Evolutionary conservation across 2,888 invertebrate species (phyloP).

Genomic region (Yponomeuta evonymella): DNA sequence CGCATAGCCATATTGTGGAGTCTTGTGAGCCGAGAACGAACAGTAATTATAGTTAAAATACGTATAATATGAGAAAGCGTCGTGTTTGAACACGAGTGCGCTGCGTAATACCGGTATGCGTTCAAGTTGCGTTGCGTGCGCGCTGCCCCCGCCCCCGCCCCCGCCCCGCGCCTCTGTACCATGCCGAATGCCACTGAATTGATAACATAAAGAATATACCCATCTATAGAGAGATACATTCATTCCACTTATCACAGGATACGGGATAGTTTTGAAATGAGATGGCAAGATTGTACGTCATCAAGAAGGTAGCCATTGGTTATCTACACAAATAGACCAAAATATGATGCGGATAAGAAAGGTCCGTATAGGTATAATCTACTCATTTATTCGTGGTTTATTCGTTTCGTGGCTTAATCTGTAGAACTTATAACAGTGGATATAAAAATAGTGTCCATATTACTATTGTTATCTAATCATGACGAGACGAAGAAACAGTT

Average conservation of each 20-base stretch:
- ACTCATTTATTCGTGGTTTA: no score
- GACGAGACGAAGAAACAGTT: no score
- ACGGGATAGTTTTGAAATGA: no score
- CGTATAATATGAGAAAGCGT: slow-evolving; percentile 26
- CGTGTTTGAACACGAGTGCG: slow-evolving; percentile 27
- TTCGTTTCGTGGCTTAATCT: neutral
- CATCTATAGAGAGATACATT: neutral
- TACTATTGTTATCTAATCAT: no score
- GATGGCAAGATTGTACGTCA: no score
- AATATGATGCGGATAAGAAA: no score
- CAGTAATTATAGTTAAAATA: slow-evolving; percentile 8
- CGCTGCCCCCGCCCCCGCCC: neutral
- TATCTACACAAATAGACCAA: no score
- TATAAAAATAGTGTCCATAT: neutral
- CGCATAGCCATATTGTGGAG: neutral
- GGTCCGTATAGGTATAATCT: no score
- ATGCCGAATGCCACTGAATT: neutral
- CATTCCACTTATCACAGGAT: neutral
- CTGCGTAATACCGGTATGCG: slow-evolving; percentile 56
- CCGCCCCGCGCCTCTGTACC: neutral
- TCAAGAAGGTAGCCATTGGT: no score
- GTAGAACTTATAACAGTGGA: neutral
- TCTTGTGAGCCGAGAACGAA: neutral
- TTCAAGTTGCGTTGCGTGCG: slow-evolving; percentile 17
- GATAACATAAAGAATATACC: neutral